Evolutionary conservation across 1,140 invertebrate genomes (phyloP), one percentile per base, ranked within the genome.

Genomic region (Macrosteles quadrilineatus): DNA sequence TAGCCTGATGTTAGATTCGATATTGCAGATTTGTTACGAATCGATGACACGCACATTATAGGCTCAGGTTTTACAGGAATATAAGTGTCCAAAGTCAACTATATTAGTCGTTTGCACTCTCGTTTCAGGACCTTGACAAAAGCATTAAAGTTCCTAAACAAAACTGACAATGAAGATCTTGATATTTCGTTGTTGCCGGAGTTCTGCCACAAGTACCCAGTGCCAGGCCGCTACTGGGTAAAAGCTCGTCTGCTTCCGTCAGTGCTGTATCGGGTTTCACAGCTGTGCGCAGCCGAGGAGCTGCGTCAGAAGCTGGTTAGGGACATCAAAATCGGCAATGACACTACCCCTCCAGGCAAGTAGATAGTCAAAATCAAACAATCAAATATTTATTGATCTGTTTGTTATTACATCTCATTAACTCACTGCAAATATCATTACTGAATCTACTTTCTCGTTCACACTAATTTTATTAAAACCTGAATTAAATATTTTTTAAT

Each of bases 131-230:
- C 55, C 27, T 30, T 59, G 29, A 32, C 67, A 53, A 66, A 66
- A 43, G 19, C 21, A 19, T 72, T 67, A 14, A 68, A 69, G 40
- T 30, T 62, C 17, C 71, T 67, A 29, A 77, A 80, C 30, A 87
- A 85, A 75, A 75, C 82, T 66, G 82, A 85, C 47, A 83, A 85
- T 45, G 82, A 88, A 62, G 84, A 86, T 64, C 83, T 90, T 71
- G 88, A 90, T 71, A 91, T 94, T 77, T 89, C 92, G 74, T 84
- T 98, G 12, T 87, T 99, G 43, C 96, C 97, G 0, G 97, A 99
- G 81, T 83, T 98, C 32, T 96, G 96, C 79, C 21, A 71, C 12
- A 87, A 89, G 1, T 96, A 95, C 78, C 87, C 89, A 1, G 96
- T 96, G 79, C 91, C 95, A 0, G 90, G 93, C 1, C 85, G 89